These are phyloP conservation scores for Rhinolophus sinicus DNA, from an alignment of 2,113 vertebrate species.

Conservation along the genomic window DNA sequence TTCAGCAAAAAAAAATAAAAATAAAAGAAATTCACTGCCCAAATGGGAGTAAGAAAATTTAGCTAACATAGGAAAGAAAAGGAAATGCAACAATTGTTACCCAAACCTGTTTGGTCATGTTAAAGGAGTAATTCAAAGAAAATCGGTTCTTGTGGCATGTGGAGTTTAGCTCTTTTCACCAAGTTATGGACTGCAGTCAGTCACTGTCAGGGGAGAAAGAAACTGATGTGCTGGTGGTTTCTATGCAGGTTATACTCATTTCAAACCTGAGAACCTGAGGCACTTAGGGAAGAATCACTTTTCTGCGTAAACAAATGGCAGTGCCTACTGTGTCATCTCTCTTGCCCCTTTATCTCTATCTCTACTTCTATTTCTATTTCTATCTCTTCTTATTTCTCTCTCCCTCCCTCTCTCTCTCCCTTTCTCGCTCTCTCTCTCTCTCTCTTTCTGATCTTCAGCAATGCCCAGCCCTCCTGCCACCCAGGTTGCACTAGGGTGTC, in stretches of 20 bases:
- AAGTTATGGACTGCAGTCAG: neutral
- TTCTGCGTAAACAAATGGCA: neutral
- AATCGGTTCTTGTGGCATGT: neutral
- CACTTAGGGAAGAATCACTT: neutral
- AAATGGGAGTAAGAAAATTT: constrained; percentile 9
- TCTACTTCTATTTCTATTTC: neutral
- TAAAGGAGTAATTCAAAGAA: constrained; percentile 52
- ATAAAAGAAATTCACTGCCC: neutral
- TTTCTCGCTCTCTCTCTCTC: too few relatives aligned
- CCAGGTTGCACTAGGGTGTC: neutral
- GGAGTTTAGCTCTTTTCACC: neutral
- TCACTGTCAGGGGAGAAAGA: neutral
- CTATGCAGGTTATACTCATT: neutral
- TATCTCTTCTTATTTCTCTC: too few relatives aligned
- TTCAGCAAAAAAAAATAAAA: neutral
- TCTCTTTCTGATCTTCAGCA: neutral
- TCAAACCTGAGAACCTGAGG: neutral
- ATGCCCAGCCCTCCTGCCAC: neutral
- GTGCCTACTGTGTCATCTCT: neutral
- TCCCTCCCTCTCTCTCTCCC: neutral
- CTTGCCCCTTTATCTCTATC: neutral
- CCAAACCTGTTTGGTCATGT: constrained; percentile 20
- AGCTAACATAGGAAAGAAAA: constrained; percentile 37
- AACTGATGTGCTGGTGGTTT: neutral
- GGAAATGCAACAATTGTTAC: constrained; percentile 8